Conservation (phyloP, 2,797 vertebrate species). For the Heterohyrax brucei region DNA sequence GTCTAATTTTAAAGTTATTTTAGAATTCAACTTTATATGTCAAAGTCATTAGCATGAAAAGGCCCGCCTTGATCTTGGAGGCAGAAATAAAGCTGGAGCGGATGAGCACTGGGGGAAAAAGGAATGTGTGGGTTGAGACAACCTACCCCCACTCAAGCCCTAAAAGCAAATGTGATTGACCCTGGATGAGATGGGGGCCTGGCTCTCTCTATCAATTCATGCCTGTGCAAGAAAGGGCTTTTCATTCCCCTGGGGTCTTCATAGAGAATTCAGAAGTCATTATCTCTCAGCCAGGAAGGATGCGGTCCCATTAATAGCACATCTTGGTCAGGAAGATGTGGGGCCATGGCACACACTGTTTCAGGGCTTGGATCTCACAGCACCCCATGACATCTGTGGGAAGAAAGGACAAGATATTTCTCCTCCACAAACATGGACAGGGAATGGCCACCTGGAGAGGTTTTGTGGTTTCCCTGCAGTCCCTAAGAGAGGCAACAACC, state of each 20-base stretch:
- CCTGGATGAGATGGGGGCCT: background rate
- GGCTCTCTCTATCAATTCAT: background rate
- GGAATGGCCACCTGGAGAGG: background rate
- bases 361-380: background rate
- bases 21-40: constrained; percentile 3
- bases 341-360: background rate
- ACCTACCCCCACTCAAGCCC: background rate
- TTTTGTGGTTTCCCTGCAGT: background rate
- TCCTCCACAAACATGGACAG: background rate
- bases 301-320: constrained; percentile 17
- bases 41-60: background rate
- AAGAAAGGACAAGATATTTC: background rate
- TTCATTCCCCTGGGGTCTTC: background rate
- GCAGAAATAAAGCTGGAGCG: background rate
- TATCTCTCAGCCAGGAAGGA: background rate
- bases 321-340: background rate
- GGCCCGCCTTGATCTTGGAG: background rate
- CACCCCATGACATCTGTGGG: background rate
- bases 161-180: background rate
- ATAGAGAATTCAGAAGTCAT: constrained; percentile 1
- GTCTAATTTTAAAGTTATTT: constrained; percentile 31
- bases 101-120: background rate
- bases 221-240: background rate
- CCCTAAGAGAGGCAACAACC: background rate
- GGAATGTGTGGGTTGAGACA: background rate